Evolutionary conservation across 2,888 invertebrate species (phyloP), one percentile per base, ranked within the genome.

Genomic region (Acanthosepion lycidas): DNA sequence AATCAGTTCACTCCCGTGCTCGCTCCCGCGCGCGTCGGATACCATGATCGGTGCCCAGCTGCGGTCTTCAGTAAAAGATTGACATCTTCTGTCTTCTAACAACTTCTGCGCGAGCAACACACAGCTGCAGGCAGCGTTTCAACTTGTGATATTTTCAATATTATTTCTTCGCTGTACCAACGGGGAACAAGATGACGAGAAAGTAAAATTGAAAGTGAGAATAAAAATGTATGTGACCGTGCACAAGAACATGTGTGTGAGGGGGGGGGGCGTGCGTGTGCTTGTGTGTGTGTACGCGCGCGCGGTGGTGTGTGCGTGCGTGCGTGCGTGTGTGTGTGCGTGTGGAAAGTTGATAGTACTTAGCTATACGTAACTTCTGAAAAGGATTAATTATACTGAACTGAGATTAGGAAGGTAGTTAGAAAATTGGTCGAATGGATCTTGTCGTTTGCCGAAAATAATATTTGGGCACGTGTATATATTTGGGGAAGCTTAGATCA

Each of bases 111-210:
- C n/a, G 78, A 12, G 15, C 78, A 78, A 78, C n/a, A 33, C n/a
- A 78, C 78, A 78, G 78, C 78, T 78, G 78, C 78, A n/a, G 78
- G 78, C 78, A 78, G 78, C 78, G 78, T 78, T n/a, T 78, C 78
- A 78, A 78, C 78, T 78, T 33, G n/a, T 78, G 78, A 78, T 78
- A 78, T 78, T n/a, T 78, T 78, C 78, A 33, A 78, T 78, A 78
- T 78, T n/a, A n/a, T 33, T 78, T 78, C n/a, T 28, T 23, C 18
- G 28, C 64, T 64, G 28, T 28, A 33, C 8, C n/a, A n/a, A 12
- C 2, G n/a, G n/a, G 6, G 8, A 78, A 78, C n/a, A 78, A 33
- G n/a, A 78, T 78, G n/a, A n/a, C 33, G n/a, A 78, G 78, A 78
- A 78, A 78, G 78, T n/a, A 23, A n/a, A 78, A 78, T 15, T 9